Base-by-base conservation (phyloP, 2,113 vertebrate species). In the Aix galericulata region DNA sequence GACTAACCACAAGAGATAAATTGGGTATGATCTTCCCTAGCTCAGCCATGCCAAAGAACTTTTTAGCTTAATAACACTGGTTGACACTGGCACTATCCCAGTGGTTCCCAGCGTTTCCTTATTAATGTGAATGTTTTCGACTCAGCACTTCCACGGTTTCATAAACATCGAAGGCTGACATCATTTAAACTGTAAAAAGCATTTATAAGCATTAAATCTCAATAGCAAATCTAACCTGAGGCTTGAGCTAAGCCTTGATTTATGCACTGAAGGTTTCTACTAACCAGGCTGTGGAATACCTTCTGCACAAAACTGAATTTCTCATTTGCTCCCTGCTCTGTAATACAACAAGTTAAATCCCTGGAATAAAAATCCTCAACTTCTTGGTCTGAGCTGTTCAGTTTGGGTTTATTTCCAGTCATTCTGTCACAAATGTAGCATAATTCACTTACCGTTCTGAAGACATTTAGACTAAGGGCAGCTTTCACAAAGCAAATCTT, bases 81-180 rank as follows among this genome's bases (percentile, higher is more conserved):
- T 91, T 17, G 29, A 94, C 69, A 80, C 90, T 96, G 97, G 97
- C 96, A 97, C 58, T 69, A 64, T 79, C 90, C 94, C 97, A 97
- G 90, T 40, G 36, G 74, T 96, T 98, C 96, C 93, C 79, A 97
- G 85, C 13, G 63, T 89, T 97, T 97, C 94, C 94, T 95, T 96
- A 94, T 93, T 96, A 96, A 94, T 86, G 89, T 68, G 74, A 96
- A 94, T 95, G 86, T 85, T 95, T 97, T 93, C 62, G 87, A 96
- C 94, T 98, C 97, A 97, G 97, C 96, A 96, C 69, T 97, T 98
- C 93, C 89, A 95, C 8, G 3, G 86, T 86, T 82, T 96, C 92
- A 96, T 94, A 94, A 95, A 94, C 94, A 94, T 91, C 10, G 2
- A 88, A 88, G 55, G 76, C 93, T 97, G 97, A 98, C 95, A 94